Evolutionary conservation across 1,140 invertebrate genomes (phyloP).

Genomic region (Aleiodes sp.): DNA sequence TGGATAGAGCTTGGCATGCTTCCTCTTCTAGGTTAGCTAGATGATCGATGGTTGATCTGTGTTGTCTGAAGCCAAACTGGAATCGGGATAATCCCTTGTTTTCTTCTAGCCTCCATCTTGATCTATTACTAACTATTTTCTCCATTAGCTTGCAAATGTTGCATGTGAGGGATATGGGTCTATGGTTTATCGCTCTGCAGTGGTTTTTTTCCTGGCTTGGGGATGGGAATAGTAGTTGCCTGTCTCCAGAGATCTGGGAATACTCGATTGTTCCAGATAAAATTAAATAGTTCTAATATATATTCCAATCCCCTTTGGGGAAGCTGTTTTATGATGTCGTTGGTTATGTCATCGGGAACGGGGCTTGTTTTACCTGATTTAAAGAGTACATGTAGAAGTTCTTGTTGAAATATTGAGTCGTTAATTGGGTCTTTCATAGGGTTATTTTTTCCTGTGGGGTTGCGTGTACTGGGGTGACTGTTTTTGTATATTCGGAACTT

Average conservation of each 20-base stretch:
- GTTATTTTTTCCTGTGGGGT: neutral
- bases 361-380: constrained; percentile 31
- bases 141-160: no score
- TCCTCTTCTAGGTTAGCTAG: no score
- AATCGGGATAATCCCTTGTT: no score
- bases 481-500: constrained; percentile 36
- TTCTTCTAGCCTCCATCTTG: no score
- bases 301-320: constrained; percentile 33
- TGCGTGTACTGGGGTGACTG: neutral
- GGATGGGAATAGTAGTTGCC: no score
- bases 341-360: constrained; percentile 38
- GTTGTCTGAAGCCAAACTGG: no score
- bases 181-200: no score
- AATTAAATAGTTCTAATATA: constrained; percentile 46
- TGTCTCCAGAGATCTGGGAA: constrained; percentile 52
- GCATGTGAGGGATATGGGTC: no score
- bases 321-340: constrained; percentile 46
- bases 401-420: neutral
- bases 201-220: no score
- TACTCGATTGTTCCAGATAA: constrained; percentile 35
- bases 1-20: no score
- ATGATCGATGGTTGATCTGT: no score
- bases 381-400: constrained; percentile 4
- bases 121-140: no score
- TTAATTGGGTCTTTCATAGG: neutral